Base-by-base conservation (phyloP, 2,888 invertebrate genomes). In the Drosophila siamana region DNA sequence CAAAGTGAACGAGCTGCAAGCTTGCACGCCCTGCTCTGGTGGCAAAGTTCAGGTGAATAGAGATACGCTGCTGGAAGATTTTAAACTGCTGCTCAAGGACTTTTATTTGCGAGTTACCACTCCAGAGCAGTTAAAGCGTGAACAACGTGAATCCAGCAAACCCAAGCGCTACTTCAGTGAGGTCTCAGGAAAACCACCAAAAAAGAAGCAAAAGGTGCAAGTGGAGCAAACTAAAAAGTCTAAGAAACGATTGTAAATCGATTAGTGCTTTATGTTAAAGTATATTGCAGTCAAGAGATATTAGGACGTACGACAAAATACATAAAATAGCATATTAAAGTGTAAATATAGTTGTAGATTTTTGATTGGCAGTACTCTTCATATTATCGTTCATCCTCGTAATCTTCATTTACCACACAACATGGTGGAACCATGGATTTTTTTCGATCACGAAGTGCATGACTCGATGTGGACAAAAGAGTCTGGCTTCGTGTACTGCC, bases 1-100 rank as follows among this genome's bases (percentile, higher is more conserved):
- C 79, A 97, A 97, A 94, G 96, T 97, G 78, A 89, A 72, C 6
- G 89, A 89, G 9, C 69, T 91, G 2, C 90, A 90, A 57, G 91
- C 90, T 0, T 90, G 90, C 44, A 52, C 74, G 0, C 74, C 89
- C 2, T 79, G 86, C 2, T 38, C 47, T 2, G 72, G 78, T 36
- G 68, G 75, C 0, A 83, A 83, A 60, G 75, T 92, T 0, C 86
- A 86, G 60, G 90, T 89, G 19, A 78, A 86, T 19, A 79, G 82
- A 28, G 86, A 90, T 51, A 85, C 84, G 5, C 69, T 92, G 33
- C 63, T 92, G 16, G 90, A 91, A 63, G 92, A 92, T 62, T 91
- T 92, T 47, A 91, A 91, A 69, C 72, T 92, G 24, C 76, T 92
- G 22, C 84, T 92, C 1, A 86, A 91, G 43, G 92, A 91, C 64